phyloP scores from a whole-genome alignment of 2,888 invertebrate genomes.

The Calephelis perditalis region DNA sequence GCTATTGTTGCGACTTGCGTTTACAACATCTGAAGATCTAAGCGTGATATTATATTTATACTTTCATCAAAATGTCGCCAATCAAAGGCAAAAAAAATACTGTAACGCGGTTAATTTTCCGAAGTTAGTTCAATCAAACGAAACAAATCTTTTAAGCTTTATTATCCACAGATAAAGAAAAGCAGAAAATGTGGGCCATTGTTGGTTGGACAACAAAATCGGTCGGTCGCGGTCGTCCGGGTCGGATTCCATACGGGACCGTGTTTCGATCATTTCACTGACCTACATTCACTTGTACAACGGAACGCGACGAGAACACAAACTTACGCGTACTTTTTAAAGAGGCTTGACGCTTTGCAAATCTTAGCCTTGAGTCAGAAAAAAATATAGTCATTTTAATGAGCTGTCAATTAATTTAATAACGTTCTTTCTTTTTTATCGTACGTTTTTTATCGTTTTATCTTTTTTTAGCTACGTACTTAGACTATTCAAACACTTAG shows the following conservation, averaged over 20 bases:
- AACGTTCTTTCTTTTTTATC: too few species aligned
- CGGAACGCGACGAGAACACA: slow-evolving; percentile 33
- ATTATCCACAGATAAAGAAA: slow-evolving; percentile 18
- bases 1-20: too few species aligned
- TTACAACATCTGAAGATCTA: too few species aligned
- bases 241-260: slow-evolving; percentile 71
- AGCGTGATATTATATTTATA: too few species aligned
- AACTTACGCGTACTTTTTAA: slow-evolving; percentile 28
- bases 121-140: too few species aligned
- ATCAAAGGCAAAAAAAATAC: too few species aligned
- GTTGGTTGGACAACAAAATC: slow-evolving; percentile 56
- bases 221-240: slow-evolving; percentile 60
- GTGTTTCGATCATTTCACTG: slow-evolving; percentile 74
- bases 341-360: slow-evolving; percentile 19
- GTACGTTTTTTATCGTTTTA: too few species aligned
- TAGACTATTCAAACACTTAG: too few species aligned
- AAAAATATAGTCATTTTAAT: background rate
- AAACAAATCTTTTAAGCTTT: too few species aligned
- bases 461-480: too few species aligned
- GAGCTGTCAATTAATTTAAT: background rate
- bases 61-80: too few species aligned
- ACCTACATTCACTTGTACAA: slow-evolving; percentile 55
- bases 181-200: slow-evolving; percentile 57
- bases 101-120: too few species aligned
- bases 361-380: background rate